These are phyloP conservation scores for Drosophila austrosaltans DNA, from an alignment of 2,888 invertebrate genomes.

Conservation along the genomic window DNA sequence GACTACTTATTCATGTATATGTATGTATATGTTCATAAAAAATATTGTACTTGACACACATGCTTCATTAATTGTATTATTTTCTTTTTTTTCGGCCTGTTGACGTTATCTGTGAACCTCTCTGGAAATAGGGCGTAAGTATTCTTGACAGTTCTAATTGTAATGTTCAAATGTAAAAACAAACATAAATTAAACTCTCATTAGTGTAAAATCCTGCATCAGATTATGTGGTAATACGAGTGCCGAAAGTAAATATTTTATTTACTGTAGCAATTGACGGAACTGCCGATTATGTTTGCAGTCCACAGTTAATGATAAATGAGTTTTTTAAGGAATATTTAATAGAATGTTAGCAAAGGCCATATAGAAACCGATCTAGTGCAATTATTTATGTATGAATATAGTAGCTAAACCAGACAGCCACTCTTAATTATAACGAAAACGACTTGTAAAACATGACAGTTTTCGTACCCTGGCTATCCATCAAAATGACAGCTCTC, in stretches of 20 bases:
- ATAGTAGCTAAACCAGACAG: constrained; percentile 15
- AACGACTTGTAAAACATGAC: constrained; percentile 82
- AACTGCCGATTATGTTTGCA: constrained; percentile 47
- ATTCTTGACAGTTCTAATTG: constrained; percentile 45
- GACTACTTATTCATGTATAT: no score
- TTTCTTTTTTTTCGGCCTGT: constrained; percentile 32
- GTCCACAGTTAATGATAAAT: constrained; percentile 52
- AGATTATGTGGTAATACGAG: neutral
- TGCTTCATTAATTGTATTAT: neutral
- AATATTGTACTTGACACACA: no score
- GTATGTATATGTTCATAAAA: no score
- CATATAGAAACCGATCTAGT: constrained; percentile 29
- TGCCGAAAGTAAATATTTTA: constrained; percentile 11
- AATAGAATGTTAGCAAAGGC: constrained; percentile 36
- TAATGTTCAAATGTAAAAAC: constrained; percentile 39
- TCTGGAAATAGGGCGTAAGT: constrained; percentile 65
- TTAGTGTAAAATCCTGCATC: constrained; percentile 38
- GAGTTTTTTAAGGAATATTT: constrained; percentile 57
- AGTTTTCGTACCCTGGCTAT: constrained; percentile 79
- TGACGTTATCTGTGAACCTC: constrained; percentile 20
- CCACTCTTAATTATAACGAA: constrained; percentile 72
- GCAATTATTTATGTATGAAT: constrained; percentile 14
- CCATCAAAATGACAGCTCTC: constrained; percentile 80
- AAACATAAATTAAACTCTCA: constrained; percentile 69
- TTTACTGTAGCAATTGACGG: constrained; percentile 40